A percentile compares a stretch with the other conserved stretches of the same genome.
These are phyloP conservation scores for Acropternis orthonyx DNA, from an alignment of 2,797 vertebrate genomes.

Conservation along the genomic window DNA sequence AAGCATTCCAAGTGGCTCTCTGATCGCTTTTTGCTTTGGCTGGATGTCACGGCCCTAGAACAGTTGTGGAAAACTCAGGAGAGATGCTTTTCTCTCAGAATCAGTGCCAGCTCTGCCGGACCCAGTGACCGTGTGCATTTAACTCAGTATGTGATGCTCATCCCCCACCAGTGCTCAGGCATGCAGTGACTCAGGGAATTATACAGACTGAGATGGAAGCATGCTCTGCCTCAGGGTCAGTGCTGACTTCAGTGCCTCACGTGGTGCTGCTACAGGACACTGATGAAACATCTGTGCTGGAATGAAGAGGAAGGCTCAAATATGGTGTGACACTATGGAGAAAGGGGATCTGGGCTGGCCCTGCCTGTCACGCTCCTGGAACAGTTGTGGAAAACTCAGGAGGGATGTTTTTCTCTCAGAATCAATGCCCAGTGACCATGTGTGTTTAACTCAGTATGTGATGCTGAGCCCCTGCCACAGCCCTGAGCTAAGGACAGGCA, in stretches of 20 bases:
- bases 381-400: constrained; percentile 12
- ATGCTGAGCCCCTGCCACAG: not conserved
- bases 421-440: not conserved
- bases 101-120: not conserved
- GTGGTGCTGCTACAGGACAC: not conserved
- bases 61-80: constrained; percentile 7
- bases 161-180: not conserved
- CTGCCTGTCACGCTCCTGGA: not conserved
- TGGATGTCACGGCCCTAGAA: not conserved
- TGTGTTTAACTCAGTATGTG: not conserved
- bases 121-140: rapidly evolving
- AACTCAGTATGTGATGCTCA: not conserved
- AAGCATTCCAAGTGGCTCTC: not conserved
- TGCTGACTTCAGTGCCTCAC: not conserved
- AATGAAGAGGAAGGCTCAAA: not conserved
- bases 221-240: not conserved
- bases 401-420: not conserved
- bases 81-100: not conserved
- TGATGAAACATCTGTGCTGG: not conserved
- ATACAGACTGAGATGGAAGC: not conserved
- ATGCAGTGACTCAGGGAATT: not conserved
- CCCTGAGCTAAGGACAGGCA: not conserved
- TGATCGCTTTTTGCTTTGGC: not conserved
- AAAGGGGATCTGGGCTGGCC: not conserved
- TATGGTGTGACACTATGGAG: not conserved